These are phyloP conservation scores for Ciconia stormi DNA, from an alignment of 2,113 vertebrate genomes.

Conservation along the genomic window DNA sequence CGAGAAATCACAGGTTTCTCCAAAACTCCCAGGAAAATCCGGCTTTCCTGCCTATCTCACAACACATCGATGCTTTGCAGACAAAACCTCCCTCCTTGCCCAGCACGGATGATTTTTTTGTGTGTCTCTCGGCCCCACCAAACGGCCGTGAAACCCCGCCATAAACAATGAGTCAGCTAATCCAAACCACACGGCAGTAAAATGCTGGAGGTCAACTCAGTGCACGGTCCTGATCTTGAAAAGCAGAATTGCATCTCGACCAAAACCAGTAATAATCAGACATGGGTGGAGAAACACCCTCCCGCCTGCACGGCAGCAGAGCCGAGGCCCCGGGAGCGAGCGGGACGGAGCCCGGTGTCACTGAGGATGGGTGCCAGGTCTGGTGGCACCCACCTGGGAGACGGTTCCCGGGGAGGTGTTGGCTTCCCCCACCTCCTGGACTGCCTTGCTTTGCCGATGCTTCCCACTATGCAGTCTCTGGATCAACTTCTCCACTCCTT, in stretches of 20 bases:
- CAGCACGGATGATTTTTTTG: background rate
- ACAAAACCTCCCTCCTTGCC: background rate
- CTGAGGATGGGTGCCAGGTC: background rate
- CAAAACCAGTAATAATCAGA: fast-evolving
- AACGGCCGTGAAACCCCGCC: background rate
- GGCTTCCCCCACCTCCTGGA: background rate
- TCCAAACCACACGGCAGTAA: conserved; percentile 1
- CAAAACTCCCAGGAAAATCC: background rate
- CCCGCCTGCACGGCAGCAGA: fast-evolving
- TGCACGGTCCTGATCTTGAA: conserved; percentile 11
- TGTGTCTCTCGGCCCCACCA: background rate
- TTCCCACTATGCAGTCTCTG: background rate
- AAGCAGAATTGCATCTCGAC: conserved; percentile 2
- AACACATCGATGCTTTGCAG: background rate
- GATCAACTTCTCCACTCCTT: background rate
- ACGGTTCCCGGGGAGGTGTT: fast-evolving
- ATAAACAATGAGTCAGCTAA: conserved; percentile 57
- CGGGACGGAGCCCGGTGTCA: fast-evolving
- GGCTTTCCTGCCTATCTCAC: background rate
- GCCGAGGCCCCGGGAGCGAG: fast-evolving
- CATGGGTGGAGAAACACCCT: background rate
- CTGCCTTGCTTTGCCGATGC: background rate
- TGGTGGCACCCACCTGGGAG: background rate
- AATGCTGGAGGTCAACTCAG: background rate
- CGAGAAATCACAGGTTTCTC: background rate